Evolutionary conservation across 92 coral and sea anemone genomes (phyloP).

Genomic region (Montipora capitata): DNA sequence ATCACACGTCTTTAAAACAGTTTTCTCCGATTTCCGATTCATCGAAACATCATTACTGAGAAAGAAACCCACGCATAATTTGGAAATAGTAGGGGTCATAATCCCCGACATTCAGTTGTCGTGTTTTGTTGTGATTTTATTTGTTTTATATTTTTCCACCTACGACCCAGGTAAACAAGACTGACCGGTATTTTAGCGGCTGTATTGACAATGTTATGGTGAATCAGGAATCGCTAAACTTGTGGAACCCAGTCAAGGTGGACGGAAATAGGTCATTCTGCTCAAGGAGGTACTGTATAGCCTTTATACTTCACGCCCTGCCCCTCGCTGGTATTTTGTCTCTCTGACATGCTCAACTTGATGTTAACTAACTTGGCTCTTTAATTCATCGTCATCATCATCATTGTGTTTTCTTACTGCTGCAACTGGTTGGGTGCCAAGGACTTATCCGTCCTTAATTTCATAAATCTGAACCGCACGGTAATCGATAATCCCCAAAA

Average conservation of each 20-base stretch:
- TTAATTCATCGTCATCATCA: too few species aligned
- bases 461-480: too few species aligned
- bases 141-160: background rate
- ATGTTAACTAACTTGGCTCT: too few species aligned
- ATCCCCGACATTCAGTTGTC: too few species aligned
- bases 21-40: background rate
- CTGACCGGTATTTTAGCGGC: constrained; percentile 90
- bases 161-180: constrained; percentile 72
- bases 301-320: too few species aligned
- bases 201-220: constrained; percentile 91
- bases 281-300: constrained; percentile 74
- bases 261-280: constrained; percentile 90
- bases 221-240: constrained; percentile 78
- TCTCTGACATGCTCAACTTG: too few species aligned
- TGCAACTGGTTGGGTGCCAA: too few species aligned
- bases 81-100: background rate
- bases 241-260: constrained; percentile 88
- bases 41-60: background rate
- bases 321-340: too few species aligned
- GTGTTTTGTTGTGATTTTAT: background rate
- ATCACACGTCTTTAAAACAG: background rate
- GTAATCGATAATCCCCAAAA: too few species aligned
- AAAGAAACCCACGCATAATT: background rate
- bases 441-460: too few species aligned
- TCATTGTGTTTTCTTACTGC: too few species aligned